Evolutionary conservation across 1,140 invertebrate species (phyloP), one percentile per base, ranked within the genome.

Genomic region (Orchestia grillus): DNA sequence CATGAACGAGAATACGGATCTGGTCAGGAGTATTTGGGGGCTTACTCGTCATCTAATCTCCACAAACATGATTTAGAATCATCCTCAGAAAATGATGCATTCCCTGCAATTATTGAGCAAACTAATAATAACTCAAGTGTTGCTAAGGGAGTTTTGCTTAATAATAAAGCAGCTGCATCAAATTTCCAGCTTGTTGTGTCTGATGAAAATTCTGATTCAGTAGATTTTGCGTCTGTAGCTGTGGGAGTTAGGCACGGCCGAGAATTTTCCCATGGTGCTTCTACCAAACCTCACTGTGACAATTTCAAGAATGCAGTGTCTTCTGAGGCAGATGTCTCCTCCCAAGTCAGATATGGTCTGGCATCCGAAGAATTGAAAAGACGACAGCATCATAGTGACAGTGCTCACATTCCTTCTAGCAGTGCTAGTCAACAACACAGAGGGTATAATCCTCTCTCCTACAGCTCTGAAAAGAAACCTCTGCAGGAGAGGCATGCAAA

Each of bases 381-480:
- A 36, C 11, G 3, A 36, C 62, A 36, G 1, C 62, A 36, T 77
- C 3, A 77, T 77, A 28, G 1, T 77, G 28, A 77, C 28, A 36
- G 3, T 23, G 62, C 62, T 77, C 11, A 36, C 3, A 36, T 77
- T 77, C 62, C 62, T 77, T 1, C 36, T 15, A 3, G 28, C 62
- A 23, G 62, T 28, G 28, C 1, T 28, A 77, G 62, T 77, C 62
- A 77, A 77, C 15, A 77, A 36, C 15, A 11, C 11, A 53, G 6
- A 19, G 88, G 0, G 42, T 94, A 94, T 47, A 47, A 94, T 94
- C 92, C 92, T 47, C 92, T 94, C 40, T 44, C 47, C 8, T 94
- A 94, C 44, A 94, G 92, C 40, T 94, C 92, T 44, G 92, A 94
- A 47, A 94, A 94, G 92, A 94, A 94, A 94, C 92, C 92, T 11